Conservation (phyloP, 2,797 vertebrate genomes). For the Liparis tanakae region DNA sequence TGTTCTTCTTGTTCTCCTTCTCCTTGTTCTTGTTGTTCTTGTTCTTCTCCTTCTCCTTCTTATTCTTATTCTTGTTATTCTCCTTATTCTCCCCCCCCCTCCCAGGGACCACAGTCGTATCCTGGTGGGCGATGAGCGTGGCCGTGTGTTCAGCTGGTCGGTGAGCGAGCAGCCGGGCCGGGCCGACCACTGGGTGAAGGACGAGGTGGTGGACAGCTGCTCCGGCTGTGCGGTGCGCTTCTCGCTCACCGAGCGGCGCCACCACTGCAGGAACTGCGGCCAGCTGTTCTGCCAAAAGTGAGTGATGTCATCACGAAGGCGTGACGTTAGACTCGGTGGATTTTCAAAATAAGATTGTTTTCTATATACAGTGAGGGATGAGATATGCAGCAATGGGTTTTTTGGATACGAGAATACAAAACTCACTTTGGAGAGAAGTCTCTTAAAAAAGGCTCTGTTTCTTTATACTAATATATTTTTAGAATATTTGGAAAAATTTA, state of each 20-base stretch:
- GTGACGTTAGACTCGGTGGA: too few species aligned
- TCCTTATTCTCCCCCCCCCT: too few species aligned
- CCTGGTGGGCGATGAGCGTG: slow-evolving; percentile 93
- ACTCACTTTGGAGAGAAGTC: too few species aligned
- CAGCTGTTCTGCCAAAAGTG: slow-evolving; percentile 99
- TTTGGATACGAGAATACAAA: too few species aligned
- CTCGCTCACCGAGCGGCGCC: slow-evolving; percentile 94
- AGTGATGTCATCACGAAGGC: slow-evolving; percentile 49
- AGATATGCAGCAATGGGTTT: too few species aligned
- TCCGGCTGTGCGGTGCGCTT: slow-evolving; percentile 93
- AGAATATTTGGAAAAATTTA: too few species aligned
- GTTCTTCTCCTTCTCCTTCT: background rate
- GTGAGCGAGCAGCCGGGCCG: slow-evolving; percentile 98
- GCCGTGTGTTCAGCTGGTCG: slow-evolving; percentile 98
- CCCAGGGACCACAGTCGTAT: slow-evolving; percentile 97
- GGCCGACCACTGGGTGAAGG: slow-evolving; percentile 99
- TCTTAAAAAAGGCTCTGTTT: too few species aligned
- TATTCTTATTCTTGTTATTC: too few species aligned
- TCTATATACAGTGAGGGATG: background rate
- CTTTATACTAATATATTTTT: too few species aligned
- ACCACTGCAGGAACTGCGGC: slow-evolving; percentile 98
- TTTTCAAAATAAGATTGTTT: too few species aligned
- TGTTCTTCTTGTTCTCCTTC: too few species aligned
- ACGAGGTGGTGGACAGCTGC: slow-evolving; percentile 96
- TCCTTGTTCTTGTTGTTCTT: too few species aligned